Conservation (phyloP, 2,113 vertebrate genomes). For the Hipposideros armiger region DNA sequence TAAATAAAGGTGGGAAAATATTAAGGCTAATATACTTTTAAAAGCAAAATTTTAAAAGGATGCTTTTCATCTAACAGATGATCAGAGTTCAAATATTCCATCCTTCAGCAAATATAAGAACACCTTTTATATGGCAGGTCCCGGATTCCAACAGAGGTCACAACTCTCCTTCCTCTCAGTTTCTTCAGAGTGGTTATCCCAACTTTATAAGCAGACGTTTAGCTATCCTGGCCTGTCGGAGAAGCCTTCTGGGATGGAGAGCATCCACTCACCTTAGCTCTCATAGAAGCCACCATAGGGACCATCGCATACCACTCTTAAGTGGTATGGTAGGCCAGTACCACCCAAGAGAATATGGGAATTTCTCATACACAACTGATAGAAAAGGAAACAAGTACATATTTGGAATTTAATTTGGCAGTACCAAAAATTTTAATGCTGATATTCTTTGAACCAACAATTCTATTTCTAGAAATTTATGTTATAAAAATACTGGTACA, state of each 20-base stretch:
- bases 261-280: neutral
- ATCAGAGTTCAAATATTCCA: conserved; percentile 24
- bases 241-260: neutral
- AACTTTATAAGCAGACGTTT: neutral
- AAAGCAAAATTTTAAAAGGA: neutral
- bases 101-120: neutral
- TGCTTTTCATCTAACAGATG: neutral
- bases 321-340: neutral
- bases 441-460: conserved; percentile 10
- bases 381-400: neutral
- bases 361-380: neutral
- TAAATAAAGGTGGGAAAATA: neutral
- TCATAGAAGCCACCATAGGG: neutral
- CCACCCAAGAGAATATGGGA: neutral
- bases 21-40: neutral
- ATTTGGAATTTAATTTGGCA: conserved; percentile 33
- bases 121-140: neutral
- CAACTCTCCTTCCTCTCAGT: neutral
- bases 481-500: neutral
- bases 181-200: neutral
- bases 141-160: neutral
- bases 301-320: neutral
- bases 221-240: neutral
- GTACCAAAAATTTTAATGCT: neutral
- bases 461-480: conserved; percentile 9